Evolutionary conservation across 2,797 vertebrate species (phyloP).

Genomic region (Podargus strigoides): DNA sequence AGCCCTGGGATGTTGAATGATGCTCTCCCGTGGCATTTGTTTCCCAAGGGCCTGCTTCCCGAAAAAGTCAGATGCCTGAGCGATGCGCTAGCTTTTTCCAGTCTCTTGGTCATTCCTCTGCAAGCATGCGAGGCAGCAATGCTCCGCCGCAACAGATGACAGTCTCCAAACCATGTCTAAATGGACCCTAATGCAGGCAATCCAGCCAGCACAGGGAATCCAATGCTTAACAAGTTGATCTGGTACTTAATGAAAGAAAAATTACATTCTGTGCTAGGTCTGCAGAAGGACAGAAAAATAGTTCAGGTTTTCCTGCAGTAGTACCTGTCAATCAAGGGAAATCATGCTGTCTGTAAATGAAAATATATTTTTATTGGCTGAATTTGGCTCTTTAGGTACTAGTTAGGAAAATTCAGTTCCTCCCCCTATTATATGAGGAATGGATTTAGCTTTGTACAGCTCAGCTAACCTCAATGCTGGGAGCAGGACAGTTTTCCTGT

Average conservation of each 20-base stretch:
- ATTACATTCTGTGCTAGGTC: background rate
- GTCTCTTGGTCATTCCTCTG: background rate
- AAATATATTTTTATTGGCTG: rapidly evolving
- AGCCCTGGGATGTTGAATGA: rapidly evolving
- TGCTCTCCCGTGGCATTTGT: rapidly evolving
- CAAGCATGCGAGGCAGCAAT: background rate
- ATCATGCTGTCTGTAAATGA: rapidly evolving
- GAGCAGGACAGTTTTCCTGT: background rate
- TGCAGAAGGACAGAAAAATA: background rate
- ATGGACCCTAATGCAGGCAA: rapidly evolving
- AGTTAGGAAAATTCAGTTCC: background rate
- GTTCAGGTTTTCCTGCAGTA: background rate
- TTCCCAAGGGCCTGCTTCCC: background rate
- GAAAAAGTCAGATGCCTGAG: background rate
- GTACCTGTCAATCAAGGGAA: background rate
- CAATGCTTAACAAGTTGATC: background rate
- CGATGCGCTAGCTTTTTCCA: background rate
- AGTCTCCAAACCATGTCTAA: rapidly evolving
- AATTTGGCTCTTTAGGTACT: background rate
- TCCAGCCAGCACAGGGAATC: background rate
- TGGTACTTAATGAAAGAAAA: background rate
- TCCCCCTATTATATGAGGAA: rapidly evolving
- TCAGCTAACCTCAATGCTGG: background rate
- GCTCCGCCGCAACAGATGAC: rapidly evolving
- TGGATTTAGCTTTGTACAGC: background rate